Evolutionary conservation across 2,888 invertebrate species (phyloP), one percentile per base, ranked within the genome.

Genomic region (Aphidoletes aphidimyza): DNA sequence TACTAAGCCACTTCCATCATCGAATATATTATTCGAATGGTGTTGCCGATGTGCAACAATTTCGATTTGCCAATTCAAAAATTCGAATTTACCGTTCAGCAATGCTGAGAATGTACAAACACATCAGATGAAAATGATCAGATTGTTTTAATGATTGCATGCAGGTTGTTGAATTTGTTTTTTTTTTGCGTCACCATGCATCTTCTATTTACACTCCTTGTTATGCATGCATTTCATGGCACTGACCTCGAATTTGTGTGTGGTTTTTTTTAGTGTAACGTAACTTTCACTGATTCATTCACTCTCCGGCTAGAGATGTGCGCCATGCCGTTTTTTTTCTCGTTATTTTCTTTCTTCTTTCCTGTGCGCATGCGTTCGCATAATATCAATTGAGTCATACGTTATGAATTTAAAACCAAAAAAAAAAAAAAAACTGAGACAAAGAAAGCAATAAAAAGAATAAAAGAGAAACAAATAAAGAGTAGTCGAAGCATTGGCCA

Each of bases 201-300:
- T 37, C n/a, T n/a, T 81, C 81, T 37, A 81, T 11, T 69, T 34
- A 30, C 69, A 69, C 69, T 30, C 17, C n/a, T n/a, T 69, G 34
- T 30, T 54, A 69, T 69, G 69, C 34, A 69, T 69, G 30, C 81
- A 81, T 78, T 26, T 36, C 78, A 37, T 81, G 81, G 81, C 81
- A 81, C 81, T 81, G 81, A 81, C 81, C 81, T 81, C 81, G 36
- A 81, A 81, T 81, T 36, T 59, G 5, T n/a, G 5, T 59, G 8
- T 59, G 5, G 30, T 59, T 59, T 59, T 59, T 59, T 26, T 59
- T 59, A 81, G 37, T 81, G 37, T 81, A 37, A 81, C 9, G 37
- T 81, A 81, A 81, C 81, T 81, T 81, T 81, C 81, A 81, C 81
- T 81, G 69, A 81, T 81, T 37, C 26, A 81, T 81, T 54, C 54